Percentiles rank a stretch among this genome's conserved stretches.
These are phyloP conservation scores for Staurois parvus DNA, from an alignment of 2,797 vertebrate species.

Conservation along the genomic window DNA sequence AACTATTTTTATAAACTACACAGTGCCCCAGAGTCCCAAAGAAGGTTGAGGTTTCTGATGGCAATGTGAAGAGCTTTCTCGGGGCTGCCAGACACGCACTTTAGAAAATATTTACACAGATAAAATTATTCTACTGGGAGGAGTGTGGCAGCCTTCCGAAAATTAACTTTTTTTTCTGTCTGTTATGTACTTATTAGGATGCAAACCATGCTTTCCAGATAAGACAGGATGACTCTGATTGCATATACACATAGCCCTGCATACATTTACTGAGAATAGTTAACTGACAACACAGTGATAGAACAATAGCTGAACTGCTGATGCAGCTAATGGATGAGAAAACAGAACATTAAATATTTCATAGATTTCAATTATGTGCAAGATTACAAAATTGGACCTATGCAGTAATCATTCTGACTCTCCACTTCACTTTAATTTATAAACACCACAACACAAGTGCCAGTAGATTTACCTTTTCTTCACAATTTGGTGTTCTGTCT, in stretches of 20 bases:
- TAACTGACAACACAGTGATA: neutral
- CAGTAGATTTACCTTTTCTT: too few species aligned
- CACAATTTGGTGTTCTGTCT: too few species aligned
- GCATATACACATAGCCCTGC: conserved; percentile 12
- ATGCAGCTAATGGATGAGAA: neutral
- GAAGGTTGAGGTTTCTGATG: conserved; percentile 52
- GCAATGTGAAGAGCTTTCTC: conserved; percentile 22
- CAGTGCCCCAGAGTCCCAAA: conserved; percentile 43
- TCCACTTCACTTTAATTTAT: too few species aligned
- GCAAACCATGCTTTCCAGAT: neutral
- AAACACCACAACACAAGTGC: too few species aligned
- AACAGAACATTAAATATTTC: neutral
- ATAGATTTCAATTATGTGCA: neutral
- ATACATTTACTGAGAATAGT: neutral
- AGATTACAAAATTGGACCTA: too few species aligned
- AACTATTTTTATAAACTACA: conserved; percentile 54
- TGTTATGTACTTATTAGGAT: conserved; percentile 7
- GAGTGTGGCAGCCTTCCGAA: conserved; percentile 38
- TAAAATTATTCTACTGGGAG: conserved; percentile 46
- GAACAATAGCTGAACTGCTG: neutral
- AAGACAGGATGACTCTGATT: neutral
- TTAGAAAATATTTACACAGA: conserved; percentile 54
- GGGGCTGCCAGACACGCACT: conserved; percentile 46
- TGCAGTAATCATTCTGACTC: too few species aligned
- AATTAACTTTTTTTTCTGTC: conserved; percentile 35